Conservation (phyloP, 2,888 invertebrate genomes). For the Drosophila robusta region DNA sequence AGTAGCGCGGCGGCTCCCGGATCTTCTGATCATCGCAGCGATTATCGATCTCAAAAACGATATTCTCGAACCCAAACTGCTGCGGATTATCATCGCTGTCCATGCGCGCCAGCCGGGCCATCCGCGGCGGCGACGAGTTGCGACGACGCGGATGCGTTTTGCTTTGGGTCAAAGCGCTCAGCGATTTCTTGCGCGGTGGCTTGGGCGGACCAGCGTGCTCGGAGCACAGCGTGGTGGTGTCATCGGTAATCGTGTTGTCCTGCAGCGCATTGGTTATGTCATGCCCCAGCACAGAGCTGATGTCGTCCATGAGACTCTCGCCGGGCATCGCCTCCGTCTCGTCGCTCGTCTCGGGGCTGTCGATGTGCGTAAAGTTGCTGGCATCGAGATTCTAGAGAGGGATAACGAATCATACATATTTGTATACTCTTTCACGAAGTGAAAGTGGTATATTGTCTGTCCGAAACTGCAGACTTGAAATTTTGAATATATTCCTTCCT, state of each 20-base stretch:
- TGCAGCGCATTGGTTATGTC: conserved; percentile 89
- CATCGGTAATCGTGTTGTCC: conserved; percentile 90
- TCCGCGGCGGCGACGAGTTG: conserved; percentile 85
- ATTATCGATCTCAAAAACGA: conserved; percentile 87
- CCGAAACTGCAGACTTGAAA: too few relatives aligned
- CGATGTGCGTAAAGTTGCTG: conserved; percentile 90
- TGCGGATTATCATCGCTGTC: conserved; percentile 84
- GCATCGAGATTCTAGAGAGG: conserved; percentile 83
- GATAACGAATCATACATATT: too few relatives aligned
- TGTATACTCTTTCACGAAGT: neutral
- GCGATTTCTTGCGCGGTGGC: conserved; percentile 70
- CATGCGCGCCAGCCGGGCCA: conserved; percentile 86
- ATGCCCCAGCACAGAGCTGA: conserved; percentile 90
- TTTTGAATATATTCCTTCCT: too few relatives aligned
- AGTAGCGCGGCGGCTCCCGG: conserved; percentile 88
- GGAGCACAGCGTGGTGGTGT: conserved; percentile 89
- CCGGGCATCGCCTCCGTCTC: conserved; percentile 91
- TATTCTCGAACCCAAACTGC: conserved; percentile 90
- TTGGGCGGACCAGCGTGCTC: conserved; percentile 71
- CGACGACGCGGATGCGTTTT: conserved; percentile 85
- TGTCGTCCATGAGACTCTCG: conserved; percentile 92
- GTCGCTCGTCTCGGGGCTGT: conserved; percentile 93
- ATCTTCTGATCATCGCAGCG: conserved; percentile 86
- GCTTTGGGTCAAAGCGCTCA: conserved; percentile 48
- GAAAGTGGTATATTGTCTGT: too few relatives aligned